Conservation (phyloP, 2,888 invertebrate genomes). For the Drosophila stalkeri region DNA sequence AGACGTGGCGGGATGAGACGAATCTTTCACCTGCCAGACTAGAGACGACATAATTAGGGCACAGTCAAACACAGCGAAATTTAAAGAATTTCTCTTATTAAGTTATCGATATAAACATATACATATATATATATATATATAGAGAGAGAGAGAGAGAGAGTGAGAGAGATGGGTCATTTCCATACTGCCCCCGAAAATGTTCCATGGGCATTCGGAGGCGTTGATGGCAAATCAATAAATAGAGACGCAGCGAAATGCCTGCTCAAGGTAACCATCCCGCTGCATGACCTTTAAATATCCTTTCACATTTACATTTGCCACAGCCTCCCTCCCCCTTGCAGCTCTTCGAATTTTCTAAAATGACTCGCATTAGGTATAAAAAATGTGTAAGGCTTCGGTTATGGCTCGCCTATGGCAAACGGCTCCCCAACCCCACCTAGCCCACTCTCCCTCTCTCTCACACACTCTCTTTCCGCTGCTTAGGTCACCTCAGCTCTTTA, state of each 20-base stretch:
- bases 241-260: slow-evolving; percentile 16
- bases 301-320: slow-evolving; percentile 62
- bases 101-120: slow-evolving; percentile 43
- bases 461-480: slow-evolving; percentile 23
- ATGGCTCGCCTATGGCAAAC: background rate
- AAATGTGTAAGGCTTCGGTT: slow-evolving; percentile 67
- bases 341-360: slow-evolving; percentile 56
- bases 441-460: slow-evolving; percentile 1
- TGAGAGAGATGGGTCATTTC: slow-evolving; percentile 18
- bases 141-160: no score
- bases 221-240: slow-evolving; percentile 54
- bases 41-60: slow-evolving; percentile 32
- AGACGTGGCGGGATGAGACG: background rate
- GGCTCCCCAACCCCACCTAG: background rate
- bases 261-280: slow-evolving; percentile 24
- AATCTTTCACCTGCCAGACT: slow-evolving; percentile 29
- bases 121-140: slow-evolving; percentile 17
- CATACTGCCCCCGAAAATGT: slow-evolving; percentile 20
- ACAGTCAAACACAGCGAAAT: slow-evolving; percentile 13
- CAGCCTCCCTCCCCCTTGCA: slow-evolving; percentile 16
- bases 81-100: slow-evolving; percentile 60
- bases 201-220: background rate
- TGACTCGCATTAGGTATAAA: slow-evolving; percentile 70
- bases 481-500: slow-evolving; percentile 43
- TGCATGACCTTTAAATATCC: slow-evolving; percentile 76